Conservation (phyloP, 2,888 invertebrate genomes). For the Palloptera scutellata region DNA sequence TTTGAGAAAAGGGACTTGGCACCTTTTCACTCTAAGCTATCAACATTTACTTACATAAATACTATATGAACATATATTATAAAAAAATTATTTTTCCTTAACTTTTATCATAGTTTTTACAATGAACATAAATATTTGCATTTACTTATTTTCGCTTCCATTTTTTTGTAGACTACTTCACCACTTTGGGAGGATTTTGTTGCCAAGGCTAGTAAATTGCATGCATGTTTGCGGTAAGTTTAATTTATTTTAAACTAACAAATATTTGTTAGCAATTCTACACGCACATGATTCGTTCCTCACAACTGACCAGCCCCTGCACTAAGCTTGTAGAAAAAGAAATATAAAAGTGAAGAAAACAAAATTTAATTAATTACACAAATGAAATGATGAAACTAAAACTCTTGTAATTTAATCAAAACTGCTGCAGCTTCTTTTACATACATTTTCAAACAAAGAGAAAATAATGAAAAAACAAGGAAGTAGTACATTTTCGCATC, state of each 20-base stretch:
- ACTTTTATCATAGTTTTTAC: too few species aligned
- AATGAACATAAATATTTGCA: neutral
- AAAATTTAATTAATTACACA: too few species aligned
- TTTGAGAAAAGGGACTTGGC: too few species aligned
- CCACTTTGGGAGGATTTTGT: slow-evolving; percentile 96
- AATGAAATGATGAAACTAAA: too few species aligned
- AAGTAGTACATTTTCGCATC: slow-evolving; percentile 18
- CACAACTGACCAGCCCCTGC: neutral
- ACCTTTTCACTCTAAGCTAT: too few species aligned
- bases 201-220: slow-evolving; percentile 91
- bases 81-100: too few species aligned
- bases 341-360: too few species aligned
- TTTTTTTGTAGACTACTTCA: slow-evolving; percentile 79
- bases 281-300: neutral
- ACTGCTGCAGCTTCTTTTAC: too few species aligned
- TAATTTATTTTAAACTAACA: neutral
- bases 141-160: slow-evolving; percentile 19
- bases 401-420: too few species aligned
- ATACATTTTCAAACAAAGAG: neutral
- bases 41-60: too few species aligned
- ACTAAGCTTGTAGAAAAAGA: too few species aligned
- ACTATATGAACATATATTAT: too few species aligned
- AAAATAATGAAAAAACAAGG: slow-evolving; percentile 7
- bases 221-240: slow-evolving; percentile 90
- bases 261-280: neutral